Evolutionary conservation across 64 coral and sea anemone species (phyloP), one percentile per base, ranked within the genome.

Genomic region (Pocillopora verrucosa): DNA sequence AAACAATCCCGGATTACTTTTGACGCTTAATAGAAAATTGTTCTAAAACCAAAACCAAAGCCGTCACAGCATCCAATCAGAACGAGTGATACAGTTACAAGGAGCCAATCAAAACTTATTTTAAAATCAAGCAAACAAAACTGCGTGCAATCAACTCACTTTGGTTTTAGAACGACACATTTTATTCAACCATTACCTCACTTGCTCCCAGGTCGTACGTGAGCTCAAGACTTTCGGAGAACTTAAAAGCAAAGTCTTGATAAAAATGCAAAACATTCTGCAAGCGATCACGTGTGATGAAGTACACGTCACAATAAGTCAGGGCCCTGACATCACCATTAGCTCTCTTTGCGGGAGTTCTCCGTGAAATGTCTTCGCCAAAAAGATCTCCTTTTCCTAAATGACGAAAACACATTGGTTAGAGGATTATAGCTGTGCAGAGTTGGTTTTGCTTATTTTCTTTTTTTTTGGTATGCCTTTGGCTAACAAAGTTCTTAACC

Each of bases 311-410:
- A 61, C 95, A 96, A 73, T 96, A 96, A 5, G 95, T 96, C 56
- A 96, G 56, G 2, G 95, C 95, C 72, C 95, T 93, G 60, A 96
- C 95, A 72, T 96, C 95, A 88, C 95, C 95, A 88, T 96, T 96
- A 14, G 95, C 89, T 90, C 95, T 74, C 59, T 60, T 84, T 38
- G 93, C 90, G 16, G 95, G 95, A 9, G 79, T 61, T 59, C 93
- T 96, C 58, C 95, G 92, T 60, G 95, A 93, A 59, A 96, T 96
- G 60, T 96, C 95, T 61, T 96, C 95, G 11, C 95, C 95, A 88
- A 96, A 96, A 58, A 96, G 65, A 84, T 96, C 95, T 51, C 95
- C 91, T 78, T 96, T 96, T 56, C 95, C 95, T 96, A 38, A 84
- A 56, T 6, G 59, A 59, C 34, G 76, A 82, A 26, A 62, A 62